A percentile compares a stretch with the other conserved stretches of the same genome.
Evolutionary conservation across 2,113 vertebrate species (phyloP).

Genomic region (Pampusana beccarii): DNA sequence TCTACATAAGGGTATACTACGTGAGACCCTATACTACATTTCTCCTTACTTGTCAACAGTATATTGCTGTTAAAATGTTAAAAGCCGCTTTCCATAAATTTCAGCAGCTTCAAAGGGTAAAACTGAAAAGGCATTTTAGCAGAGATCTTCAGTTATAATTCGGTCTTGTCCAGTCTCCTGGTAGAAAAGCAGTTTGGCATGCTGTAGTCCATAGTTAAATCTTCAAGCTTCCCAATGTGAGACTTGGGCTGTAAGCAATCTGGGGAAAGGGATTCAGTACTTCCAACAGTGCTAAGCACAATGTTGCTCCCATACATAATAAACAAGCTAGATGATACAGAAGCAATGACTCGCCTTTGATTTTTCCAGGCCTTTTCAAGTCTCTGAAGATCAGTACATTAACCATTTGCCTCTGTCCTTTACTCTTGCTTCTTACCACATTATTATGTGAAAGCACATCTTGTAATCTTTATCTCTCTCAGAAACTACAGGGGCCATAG

Average conservation of each 20-base stretch:
- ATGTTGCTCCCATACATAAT: not conserved
- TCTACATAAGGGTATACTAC: not conserved
- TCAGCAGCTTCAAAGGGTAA: not conserved
- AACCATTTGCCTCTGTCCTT: not conserved
- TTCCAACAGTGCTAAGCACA: not conserved
- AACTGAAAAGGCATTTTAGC: not conserved
- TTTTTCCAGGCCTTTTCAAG: not conserved
- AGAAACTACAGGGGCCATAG: not conserved
- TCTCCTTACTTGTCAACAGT: not conserved
- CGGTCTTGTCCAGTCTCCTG: not conserved
- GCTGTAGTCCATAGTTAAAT: not conserved
- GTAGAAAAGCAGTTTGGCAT: not conserved
- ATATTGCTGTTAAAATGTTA: not conserved
- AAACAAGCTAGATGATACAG: not conserved
- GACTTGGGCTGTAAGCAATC: not conserved
- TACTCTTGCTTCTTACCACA: not conserved
- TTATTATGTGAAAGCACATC: constrained; percentile 17
- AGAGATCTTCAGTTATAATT: not conserved
- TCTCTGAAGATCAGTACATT: not conserved
- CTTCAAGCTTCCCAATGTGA: not conserved
- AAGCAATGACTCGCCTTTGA: not conserved
- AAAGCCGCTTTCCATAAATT: not conserved
- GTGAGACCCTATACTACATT: not conserved
- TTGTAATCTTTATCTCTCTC: not conserved
- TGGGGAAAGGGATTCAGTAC: not conserved